Evolutionary conservation across 2,113 vertebrate species (phyloP).

Genomic region (Peromyscus californicus): DNA sequence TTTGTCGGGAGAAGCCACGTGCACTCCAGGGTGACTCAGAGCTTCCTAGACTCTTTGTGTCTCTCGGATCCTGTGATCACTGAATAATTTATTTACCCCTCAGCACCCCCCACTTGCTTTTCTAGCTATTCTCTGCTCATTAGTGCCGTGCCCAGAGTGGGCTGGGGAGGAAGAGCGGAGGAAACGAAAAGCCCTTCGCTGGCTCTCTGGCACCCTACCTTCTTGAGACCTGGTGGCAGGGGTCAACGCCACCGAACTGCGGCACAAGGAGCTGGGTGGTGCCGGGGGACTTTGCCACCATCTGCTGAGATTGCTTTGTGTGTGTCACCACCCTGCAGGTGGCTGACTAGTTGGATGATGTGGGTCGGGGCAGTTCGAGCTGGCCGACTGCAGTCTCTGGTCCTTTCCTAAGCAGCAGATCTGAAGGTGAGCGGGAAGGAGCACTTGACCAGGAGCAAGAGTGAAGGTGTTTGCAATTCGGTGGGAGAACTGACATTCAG

Average conservation of each 20-base stretch:
- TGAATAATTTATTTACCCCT: conserved; percentile 48
- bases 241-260: too few species aligned
- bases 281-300: not conserved
- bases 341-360: not conserved
- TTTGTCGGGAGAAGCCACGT: not conserved
- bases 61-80: not conserved
- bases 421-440: not conserved
- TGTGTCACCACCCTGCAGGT: not conserved
- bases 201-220: too few species aligned
- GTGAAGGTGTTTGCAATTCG: not conserved
- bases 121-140: conserved; percentile 1
- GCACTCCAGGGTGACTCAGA: not conserved
- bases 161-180: not conserved
- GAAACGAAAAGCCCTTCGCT: not conserved
- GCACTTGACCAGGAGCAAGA: not conserved
- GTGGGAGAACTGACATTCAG: not conserved
- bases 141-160: not conserved
- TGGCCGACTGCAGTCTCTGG: not conserved
- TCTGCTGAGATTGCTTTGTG: not conserved
- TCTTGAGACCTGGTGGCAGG: not conserved
- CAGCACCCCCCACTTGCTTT: not conserved
- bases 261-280: not conserved
- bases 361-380: not conserved
- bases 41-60: conserved; percentile 2
- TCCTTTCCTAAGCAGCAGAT: not conserved